Evolutionary conservation across 1,140 invertebrate species (phyloP).

Genomic region (Bombus balteatus): DNA sequence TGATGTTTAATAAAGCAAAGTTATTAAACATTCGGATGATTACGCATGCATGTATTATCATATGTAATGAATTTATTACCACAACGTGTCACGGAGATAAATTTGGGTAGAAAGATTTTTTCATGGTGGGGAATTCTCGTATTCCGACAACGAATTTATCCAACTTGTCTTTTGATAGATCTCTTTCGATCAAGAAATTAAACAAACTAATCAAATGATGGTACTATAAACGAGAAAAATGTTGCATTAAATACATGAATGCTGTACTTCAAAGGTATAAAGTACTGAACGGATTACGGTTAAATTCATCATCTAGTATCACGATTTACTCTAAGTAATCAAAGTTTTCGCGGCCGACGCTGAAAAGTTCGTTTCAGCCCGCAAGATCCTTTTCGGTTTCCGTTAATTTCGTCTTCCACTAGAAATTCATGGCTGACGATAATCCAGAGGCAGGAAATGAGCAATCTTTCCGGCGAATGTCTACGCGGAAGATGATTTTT

Average conservation of each 20-base stretch:
- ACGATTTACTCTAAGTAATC: background rate
- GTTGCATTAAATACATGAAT: too few relatives aligned
- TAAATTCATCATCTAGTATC: background rate
- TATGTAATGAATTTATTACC: too few relatives aligned
- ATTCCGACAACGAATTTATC: too few relatives aligned
- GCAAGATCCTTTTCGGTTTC: background rate
- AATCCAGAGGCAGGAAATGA: constrained; percentile 58
- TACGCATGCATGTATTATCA: too few relatives aligned
- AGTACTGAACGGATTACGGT: background rate
- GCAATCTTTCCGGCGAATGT: constrained; percentile 35
- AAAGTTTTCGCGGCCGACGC: background rate
- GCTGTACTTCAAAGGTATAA: background rate
- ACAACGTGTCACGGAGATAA: too few relatives aligned
- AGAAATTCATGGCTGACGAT: constrained; percentile 51
- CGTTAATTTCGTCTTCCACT: constrained; percentile 5
- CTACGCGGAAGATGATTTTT: background rate
- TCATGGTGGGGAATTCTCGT: too few relatives aligned
- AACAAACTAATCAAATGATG: too few relatives aligned
- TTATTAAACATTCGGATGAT: too few relatives aligned
- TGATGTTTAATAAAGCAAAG: too few relatives aligned
- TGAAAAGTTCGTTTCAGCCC: background rate
- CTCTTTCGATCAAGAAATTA: too few relatives aligned
- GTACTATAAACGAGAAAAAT: background rate
- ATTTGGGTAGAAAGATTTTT: too few relatives aligned
- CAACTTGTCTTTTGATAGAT: too few relatives aligned